Conservation (phyloP, 2,888 invertebrate species). For the Atherix ibis region DNA sequence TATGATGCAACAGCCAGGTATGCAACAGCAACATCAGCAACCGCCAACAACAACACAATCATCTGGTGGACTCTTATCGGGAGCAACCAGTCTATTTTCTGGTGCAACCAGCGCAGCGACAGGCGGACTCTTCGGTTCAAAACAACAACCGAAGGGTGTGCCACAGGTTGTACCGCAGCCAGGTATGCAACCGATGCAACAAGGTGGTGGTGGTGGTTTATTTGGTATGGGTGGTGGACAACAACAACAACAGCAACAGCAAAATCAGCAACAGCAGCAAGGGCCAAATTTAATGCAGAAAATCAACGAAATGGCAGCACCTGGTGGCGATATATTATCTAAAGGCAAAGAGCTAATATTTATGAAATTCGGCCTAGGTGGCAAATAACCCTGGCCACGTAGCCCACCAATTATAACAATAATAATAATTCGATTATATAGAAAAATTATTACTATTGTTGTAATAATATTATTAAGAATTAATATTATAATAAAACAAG, state of each 20-base stretch:
- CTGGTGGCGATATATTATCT: slow-evolving; percentile 78
- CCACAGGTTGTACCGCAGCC: slow-evolving; percentile 37
- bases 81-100: slow-evolving; percentile 32
- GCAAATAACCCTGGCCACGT: slow-evolving; percentile 43
- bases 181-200: slow-evolving; percentile 30
- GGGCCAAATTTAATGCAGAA: slow-evolving; percentile 75
- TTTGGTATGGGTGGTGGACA: slow-evolving; percentile 20
- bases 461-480: neutral
- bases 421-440: neutral
- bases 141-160: slow-evolving; percentile 33
- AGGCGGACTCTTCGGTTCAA: slow-evolving; percentile 33
- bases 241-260: slow-evolving; percentile 33
- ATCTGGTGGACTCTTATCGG: slow-evolving; percentile 31
- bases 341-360: slow-evolving; percentile 89
- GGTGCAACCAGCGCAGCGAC: slow-evolving; percentile 35
- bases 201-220: slow-evolving; percentile 14
- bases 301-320: slow-evolving; percentile 74
- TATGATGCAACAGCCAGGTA: slow-evolving; percentile 13
- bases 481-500: slow-evolving; percentile 2
- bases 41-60: slow-evolving; percentile 27
- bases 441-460: slow-evolving; percentile 1
- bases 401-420: slow-evolving; percentile 16
- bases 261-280: slow-evolving; percentile 26
- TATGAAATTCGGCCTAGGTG: slow-evolving; percentile 83
- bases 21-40: slow-evolving; percentile 19